Base-by-base conservation (phyloP, 2,797 vertebrate genomes). In the Pachyuromys duprasi region DNA sequence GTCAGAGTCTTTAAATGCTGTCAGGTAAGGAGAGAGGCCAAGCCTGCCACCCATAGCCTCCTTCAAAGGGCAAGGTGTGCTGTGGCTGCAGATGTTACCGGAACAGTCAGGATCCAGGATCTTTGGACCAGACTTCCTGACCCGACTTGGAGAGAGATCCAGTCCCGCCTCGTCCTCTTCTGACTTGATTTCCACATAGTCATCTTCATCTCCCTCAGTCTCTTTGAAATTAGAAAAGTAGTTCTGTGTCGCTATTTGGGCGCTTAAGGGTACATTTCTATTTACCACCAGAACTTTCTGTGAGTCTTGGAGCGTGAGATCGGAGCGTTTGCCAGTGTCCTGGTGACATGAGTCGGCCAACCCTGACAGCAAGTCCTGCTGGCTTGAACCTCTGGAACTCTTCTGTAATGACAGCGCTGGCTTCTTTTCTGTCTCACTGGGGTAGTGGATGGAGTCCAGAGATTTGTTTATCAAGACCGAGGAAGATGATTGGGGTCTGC, bases 131-230 rank as follows among this genome's bases (percentile, higher is more conserved):
- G 17, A 90, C 87, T 97, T 98, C 86, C 83, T 97, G 45, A 94
- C 83, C 17, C 79, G 96, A 83, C 78, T 96, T 26, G 92, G 97
- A 86, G 95, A 94, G 5, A 79, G 76, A 89, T 98, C 98, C 69
- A 97, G 31, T 53, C 98, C 98, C 17, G 97, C 98, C 70, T 99
- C 99, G 33, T 99, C 99, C 55, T 99, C 99, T 97, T 99, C 99
- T 0, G 99, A 99, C 97, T 99, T 99, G 95, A 99, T 99, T 98
- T 99, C 99, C 9, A 99, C 99, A 5, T 99, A 99, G 98, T 99
- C 99, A 3, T 99, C 99, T 74, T 98, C 98, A 3, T 98, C 98
- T 91, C 99, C 99, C 63, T 99, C 99, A 22, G 98, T 98, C 98
- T 99, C 99, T 98, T 99, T 99, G 97, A 99, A 99, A 98, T 99